Percentiles rank a stretch among this genome's conserved stretches.
Conservation (phyloP, 2,888 invertebrate species). For the Apamea anceps region DNA sequence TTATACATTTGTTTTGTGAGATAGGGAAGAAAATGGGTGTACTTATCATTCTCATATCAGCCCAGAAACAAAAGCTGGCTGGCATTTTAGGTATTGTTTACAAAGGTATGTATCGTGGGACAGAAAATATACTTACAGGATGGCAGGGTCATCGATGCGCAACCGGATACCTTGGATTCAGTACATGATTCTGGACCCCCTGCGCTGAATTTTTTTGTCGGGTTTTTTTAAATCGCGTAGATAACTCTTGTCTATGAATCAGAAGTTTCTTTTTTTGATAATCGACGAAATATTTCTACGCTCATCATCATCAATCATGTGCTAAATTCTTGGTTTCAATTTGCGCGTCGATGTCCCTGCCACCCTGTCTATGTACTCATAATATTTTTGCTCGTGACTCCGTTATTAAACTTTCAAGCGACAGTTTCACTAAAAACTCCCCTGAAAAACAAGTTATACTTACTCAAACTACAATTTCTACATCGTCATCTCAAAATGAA, state of each 20-base stretch:
- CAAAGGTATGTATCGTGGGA: not conserved
- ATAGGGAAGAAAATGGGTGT: not conserved
- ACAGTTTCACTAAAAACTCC: not conserved
- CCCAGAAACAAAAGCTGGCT: not conserved
- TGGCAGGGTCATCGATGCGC: no score
- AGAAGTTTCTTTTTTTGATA: no score
- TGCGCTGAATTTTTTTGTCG: no score
- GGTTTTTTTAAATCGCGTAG: no score
- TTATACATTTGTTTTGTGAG: conserved; percentile 15
- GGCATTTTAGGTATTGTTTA: no score
- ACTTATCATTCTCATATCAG: not conserved
- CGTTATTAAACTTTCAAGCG: not conserved
- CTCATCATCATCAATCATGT: no score
- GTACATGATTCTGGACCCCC: no score
- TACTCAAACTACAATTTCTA: not conserved
- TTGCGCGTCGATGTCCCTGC: no score
- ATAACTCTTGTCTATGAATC: no score
- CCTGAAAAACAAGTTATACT: not conserved
- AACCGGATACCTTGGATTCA: no score
- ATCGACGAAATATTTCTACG: no score
- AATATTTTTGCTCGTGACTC: not conserved
- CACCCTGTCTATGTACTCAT: not conserved
- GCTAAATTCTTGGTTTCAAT: no score
- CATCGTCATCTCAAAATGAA: not conserved
- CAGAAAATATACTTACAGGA: not conserved